Evolutionary conservation across 2,888 invertebrate genomes (phyloP).

Genomic region (Antheraea yamamai): DNA sequence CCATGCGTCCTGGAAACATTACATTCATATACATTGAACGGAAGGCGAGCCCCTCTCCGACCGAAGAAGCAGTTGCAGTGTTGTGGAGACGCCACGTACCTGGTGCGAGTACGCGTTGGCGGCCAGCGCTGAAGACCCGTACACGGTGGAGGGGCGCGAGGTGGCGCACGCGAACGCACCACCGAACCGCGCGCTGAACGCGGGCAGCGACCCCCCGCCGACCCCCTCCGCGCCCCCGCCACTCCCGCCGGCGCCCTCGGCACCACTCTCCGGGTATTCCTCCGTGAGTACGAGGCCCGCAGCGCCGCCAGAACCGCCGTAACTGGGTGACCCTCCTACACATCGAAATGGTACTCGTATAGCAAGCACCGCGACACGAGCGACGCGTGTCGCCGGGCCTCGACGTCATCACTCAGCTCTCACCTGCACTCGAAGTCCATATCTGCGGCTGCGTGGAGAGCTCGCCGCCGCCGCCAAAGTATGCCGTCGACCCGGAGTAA

Average conservation of each 20-base stretch:
- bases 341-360: not conserved
- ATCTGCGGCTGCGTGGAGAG: conserved; percentile 54
- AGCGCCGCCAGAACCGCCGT: conserved; percentile 46
- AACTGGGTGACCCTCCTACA: conserved; percentile 63
- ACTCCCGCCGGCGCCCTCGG: conserved; percentile 36
- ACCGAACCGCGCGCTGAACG: conserved; percentile 81
- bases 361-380: not conserved
- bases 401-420: not conserved
- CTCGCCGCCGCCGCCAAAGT: conserved; percentile 50
- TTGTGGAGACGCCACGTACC: conserved; percentile 37
- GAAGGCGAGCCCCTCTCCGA: too few relatives aligned
- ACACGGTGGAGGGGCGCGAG: conserved; percentile 57
- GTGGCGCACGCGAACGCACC: conserved; percentile 62
- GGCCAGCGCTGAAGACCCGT: conserved; percentile 51
- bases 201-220: conserved; percentile 74
- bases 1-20: conserved; percentile 67
- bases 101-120: conserved; percentile 57
- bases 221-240: conserved; percentile 48
- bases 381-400: not conserved
- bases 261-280: conserved; percentile 44
- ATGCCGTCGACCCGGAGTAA: conserved; percentile 59
- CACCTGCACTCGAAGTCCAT: conserved; percentile 64
- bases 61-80: too few relatives aligned
- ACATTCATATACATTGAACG: not conserved
- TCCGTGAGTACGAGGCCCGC: conserved; percentile 42